Conservation (phyloP, 2,888 invertebrate species). For the Lysandra coridon region DNA sequence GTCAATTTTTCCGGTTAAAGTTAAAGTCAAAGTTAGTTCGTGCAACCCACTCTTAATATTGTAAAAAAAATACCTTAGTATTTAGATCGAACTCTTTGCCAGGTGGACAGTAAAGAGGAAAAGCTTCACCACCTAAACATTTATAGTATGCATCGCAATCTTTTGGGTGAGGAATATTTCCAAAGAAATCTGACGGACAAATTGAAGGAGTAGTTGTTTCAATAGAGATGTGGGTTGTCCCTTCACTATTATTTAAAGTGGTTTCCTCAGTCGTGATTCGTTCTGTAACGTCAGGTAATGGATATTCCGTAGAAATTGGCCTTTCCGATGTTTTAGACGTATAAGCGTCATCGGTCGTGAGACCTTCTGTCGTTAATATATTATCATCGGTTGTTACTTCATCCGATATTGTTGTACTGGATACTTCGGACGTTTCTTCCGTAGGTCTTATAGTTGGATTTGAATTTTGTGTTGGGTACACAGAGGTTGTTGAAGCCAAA, state of each 20-base stretch:
- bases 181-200: constrained; percentile 48
- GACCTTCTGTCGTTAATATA: background rate
- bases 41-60: background rate
- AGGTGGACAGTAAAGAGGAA: constrained; percentile 42
- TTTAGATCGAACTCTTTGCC: constrained; percentile 41
- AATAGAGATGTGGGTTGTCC: constrained; percentile 26
- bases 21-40: too few species aligned
- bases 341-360: background rate
- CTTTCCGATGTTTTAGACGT: background rate
- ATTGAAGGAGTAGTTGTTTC: constrained; percentile 38
- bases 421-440: background rate
- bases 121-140: constrained; percentile 48
- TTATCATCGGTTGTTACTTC: background rate
- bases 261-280: background rate
- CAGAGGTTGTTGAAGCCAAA: too few species aligned
- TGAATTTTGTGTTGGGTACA: too few species aligned
- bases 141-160: constrained; percentile 50
- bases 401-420: constrained; percentile 24
- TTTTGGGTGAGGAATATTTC: constrained; percentile 51
- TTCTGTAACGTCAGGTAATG: background rate
- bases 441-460: too few species aligned
- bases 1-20: too few species aligned
- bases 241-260: background rate
- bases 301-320: background rate
- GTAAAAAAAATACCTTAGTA: constrained; percentile 21